Base-by-base conservation (phyloP, 2,113 vertebrate species). In the Nyctereutes procyonoides region DNA sequence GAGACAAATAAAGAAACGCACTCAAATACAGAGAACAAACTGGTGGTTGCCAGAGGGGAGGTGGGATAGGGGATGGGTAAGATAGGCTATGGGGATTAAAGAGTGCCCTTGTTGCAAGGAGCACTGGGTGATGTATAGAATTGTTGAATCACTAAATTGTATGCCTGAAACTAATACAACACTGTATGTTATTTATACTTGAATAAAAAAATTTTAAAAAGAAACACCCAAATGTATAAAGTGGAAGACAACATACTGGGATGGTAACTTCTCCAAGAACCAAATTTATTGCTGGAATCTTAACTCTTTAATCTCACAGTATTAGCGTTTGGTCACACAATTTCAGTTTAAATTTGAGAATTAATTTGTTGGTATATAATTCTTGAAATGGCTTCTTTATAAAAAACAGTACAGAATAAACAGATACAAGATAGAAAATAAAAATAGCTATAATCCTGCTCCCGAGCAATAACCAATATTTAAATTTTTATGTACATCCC, bases 301-400 rank as follows among this genome's bases (percentile, higher is more conserved):
- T 80, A 56, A 43, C 14, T 80, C 26, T 76, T 35, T 53, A 82
- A 20, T 63, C 30, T 85, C 30, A 12, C 2, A 16, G 19, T 74
- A 65, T 82, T 30, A 30, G 32, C 82, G n/a, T 20, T 11, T 76
- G 24, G 1, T 43, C 55, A 53, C 63, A 67, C 8, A 65, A 4
- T 53, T 96, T 89, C 35, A 63, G 35, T 92, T 96, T 53, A 86
- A 19, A 77, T 62, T 83, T 94, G 58, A 87, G 51, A 92, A 94
- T 83, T 96, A 88, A 56, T 32, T 88, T 63, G 0, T 79, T 84
- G 69, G 11, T 20, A 1, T 84, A 38, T 56, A 63, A 69, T 71
- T 58, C 19, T 63, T 89, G 60, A 90, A 96, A 63, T 92, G 28
- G 53, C 17, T 69, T 89, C 20, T 94, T 85, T 60, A 69, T 38